Base-by-base conservation (phyloP, 2,797 vertebrate genomes). In the Enteromius unitaeniatus region DNA sequence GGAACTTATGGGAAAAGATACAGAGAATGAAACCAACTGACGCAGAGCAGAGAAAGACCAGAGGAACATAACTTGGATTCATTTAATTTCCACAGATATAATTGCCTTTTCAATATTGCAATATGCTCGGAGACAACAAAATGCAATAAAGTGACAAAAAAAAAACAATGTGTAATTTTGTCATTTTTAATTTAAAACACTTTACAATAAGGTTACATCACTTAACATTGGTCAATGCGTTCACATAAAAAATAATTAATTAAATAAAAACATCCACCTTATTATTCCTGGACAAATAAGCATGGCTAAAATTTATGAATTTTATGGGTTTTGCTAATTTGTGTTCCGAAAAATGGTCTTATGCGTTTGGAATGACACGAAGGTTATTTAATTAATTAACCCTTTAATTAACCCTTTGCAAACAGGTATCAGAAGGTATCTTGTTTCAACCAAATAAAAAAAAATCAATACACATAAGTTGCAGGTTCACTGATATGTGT, bases 1-100 rank as follows among this genome's bases (percentile, higher is more conserved):
- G 60, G 53, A 79, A 51, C 67, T 76, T 51, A 26, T 40, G 34
- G 76, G 60, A 21, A 76, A 55, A 23, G 13, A 72, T 64, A 26
- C 42, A 40, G 37, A 47, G 15, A 65, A 68, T 53, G 65, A 55
- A 73, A 49, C 15, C 23, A 49, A 49, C 69, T 42, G 26, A 67
- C 37, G 42, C 49, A 83, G 28, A 64, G 40, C 23, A 60, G 42
- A 62, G 6, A 64, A 64, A 13, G 23, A 47, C 58, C 28, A 1
- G 26, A 49, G 21, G 45, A 4, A 28, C 9, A 28, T 42, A 11
- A 17, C 42, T 58, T 15, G 19, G n/a, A 69, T 80, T 42, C 1
- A 15, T 37, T 79, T 55, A 13, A 55, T 80, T 80, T 80, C 3
- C 65, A 55, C 49, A 26, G 4, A 69, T 42, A 53, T 21, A 40